Evolutionary conservation across 2,888 invertebrate genomes (phyloP), one percentile per base, ranked within the genome.

Genomic region (Drosophila robusta): DNA sequence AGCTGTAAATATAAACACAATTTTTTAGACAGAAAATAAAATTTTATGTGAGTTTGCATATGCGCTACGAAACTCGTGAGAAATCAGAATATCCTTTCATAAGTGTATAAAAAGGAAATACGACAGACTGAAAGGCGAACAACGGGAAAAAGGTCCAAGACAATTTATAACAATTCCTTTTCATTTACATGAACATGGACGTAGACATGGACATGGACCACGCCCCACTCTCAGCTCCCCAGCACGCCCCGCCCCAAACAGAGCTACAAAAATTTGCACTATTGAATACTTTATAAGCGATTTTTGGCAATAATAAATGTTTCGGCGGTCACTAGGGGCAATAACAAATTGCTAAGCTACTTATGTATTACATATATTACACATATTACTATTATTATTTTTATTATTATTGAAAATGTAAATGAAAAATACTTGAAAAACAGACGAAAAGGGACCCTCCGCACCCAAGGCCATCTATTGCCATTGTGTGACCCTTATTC

Each of bases 141-240:
- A 38, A 26, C 39, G 50, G 24, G 18, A 50, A 75, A 76, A 78
- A 75, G 77, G 79, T 64, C 50, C 57, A 65, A 75, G 77, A 75
- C 86, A 82, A 82, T 82, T 82, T 85, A 85, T 82, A 82, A 82
- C 81, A 82, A 79, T 82, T 85, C 72, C 70, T 79, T 85, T 71
- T 64, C 79, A 77, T 82, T 82, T 82, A 71, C 82, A 77, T 75
- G 68, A 41, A 50, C 56, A 66, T 65, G 56, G 65, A 65, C 69
- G 55, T 39, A 39, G 51, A 39, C 39, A 45, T 39, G 51, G 51
- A 39, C 39, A 45, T 39, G 52, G 9, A 34, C 26, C 46, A 36
- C 41, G 52, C 45, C 45, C 45, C 12, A 29, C 29, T 29, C 29
- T 29, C 29, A 29, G 8, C 9, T 29, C 29, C 9, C 29, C 9